These are phyloP conservation scores for Columba janthina DNA, from an alignment of 2,113 vertebrate species.

Conservation along the genomic window DNA sequence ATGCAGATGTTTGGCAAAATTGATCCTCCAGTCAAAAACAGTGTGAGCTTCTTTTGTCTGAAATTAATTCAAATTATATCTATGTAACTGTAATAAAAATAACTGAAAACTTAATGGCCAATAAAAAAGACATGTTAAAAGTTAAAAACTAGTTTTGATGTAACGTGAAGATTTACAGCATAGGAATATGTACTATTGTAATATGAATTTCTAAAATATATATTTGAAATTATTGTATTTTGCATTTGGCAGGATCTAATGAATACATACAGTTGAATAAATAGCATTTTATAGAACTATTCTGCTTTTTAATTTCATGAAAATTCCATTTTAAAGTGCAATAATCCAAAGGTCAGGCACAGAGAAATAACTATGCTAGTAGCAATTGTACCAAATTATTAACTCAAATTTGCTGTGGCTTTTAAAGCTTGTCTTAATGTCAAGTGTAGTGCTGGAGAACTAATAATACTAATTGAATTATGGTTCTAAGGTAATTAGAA, in stretches of 20 bases:
- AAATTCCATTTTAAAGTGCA: slow-evolving; percentile 18
- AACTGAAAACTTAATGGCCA: slow-evolving; percentile 62
- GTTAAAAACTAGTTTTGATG: slow-evolving; percentile 40
- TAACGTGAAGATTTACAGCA: slow-evolving; percentile 18
- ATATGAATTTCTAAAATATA: background rate
- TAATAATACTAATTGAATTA: slow-evolving; percentile 50
- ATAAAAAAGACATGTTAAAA: slow-evolving; percentile 40
- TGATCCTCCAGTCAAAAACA: slow-evolving; percentile 51
- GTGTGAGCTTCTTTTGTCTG: background rate
- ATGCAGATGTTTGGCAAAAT: background rate
- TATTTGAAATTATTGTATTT: background rate
- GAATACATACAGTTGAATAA: slow-evolving; percentile 13
- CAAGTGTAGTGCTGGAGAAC: slow-evolving; percentile 1
- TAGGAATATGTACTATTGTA: background rate
- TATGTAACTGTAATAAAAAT: slow-evolving; percentile 59
- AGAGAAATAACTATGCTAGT: slow-evolving; percentile 22
- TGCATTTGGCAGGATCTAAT: slow-evolving; percentile 1
- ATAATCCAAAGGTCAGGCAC: slow-evolving; percentile 34
- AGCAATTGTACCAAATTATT: slow-evolving; percentile 9
- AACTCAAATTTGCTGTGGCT: background rate
- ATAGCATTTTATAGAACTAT: background rate
- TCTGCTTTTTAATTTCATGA: slow-evolving; percentile 20
- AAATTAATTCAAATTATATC: slow-evolving; percentile 50
- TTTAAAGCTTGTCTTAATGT: slow-evolving; percentile 46
- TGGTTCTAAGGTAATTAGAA: slow-evolving; percentile 44